These are phyloP conservation scores for Liopterus haemorrhoidalis DNA, from an alignment of 2,888 invertebrate species.

Conservation along the genomic window DNA sequence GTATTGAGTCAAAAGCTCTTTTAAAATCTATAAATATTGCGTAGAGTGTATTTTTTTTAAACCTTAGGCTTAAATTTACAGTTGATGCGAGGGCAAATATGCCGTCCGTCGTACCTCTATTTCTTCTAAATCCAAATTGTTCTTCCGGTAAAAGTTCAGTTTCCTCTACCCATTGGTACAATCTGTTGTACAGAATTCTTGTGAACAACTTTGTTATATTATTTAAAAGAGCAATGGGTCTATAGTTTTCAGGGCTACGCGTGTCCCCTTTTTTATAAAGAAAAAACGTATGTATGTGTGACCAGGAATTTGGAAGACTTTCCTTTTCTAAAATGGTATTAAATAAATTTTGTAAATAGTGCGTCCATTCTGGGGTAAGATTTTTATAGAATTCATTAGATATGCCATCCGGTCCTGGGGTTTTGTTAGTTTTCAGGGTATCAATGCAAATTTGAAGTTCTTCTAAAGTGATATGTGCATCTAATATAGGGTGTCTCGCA, in stretches of 20 bases:
- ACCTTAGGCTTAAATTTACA: background rate
- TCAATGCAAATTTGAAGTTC: background rate
- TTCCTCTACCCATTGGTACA: background rate
- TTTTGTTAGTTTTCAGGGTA: background rate
- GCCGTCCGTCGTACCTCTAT: conserved; percentile 1
- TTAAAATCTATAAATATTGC: conserved; percentile 5
- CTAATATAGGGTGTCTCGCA: background rate
- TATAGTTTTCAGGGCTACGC: background rate
- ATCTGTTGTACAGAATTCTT: conserved; percentile 2
- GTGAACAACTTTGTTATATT: conserved; percentile 1
- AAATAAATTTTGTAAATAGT: conserved; percentile 1
- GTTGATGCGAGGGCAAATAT: background rate
- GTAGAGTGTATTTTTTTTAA: conserved; percentile 1
- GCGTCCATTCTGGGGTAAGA: conserved; percentile 1
- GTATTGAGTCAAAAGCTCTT: background rate
- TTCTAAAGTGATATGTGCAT: background rate
- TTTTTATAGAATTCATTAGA: conserved; percentile 1
- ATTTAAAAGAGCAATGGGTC: background rate
- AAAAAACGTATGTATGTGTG: background rate
- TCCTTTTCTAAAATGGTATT: conserved; percentile 2
- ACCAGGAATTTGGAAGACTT: conserved; percentile 1
- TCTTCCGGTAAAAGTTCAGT: conserved; percentile 1
- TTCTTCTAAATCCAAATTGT: conserved; percentile 5
- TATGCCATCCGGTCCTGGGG: background rate
- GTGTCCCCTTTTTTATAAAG: conserved; percentile 3